Base-by-base conservation (phyloP, 2,797 vertebrate genomes). In the Percopsis omiscomaycus region DNA sequence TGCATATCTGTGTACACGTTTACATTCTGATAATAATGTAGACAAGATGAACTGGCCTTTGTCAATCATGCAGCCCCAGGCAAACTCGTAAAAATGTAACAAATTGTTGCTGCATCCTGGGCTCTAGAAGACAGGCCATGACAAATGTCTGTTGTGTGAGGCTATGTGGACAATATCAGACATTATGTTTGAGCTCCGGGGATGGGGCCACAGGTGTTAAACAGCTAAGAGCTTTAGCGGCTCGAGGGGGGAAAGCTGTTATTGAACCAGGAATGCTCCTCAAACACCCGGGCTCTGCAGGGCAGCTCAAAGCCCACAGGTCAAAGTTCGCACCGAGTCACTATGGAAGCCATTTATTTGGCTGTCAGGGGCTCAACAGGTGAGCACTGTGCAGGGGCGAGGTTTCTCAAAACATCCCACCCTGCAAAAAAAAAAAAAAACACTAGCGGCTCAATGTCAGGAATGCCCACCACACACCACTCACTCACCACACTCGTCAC, bases 361-460 rank as follows among this genome's bases (percentile, higher is more conserved):
- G 90, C 89, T 91, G 89, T 93, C 93, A 89, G 70, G 44, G 87
- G 78, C 83, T 89, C 88, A 91, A 93, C 92, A 94, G 93, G 93
- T 93, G 90, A 94, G 89, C 87, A 61, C 69, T 71, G 87, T 86
- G 81, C 78, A 75, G 59, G 84, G 72, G 70, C 30, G 52, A 9
- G 44, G 78, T 83, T 86, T 88, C 86, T 89, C 86, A 90, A 89
- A 92, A 92, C 91, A 89, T 84, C 79, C 87, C 85, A 86, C 77
- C 81, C 64, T 45, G 74, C 67, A 78, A 80, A 69, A 67, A 77
- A 78, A 83, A 79, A 80, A 88, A 55, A 73, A 79, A 89, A 73
- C 81, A 79, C 63, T 61, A 62, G 74, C 88, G 91, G 91, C 90
- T 90, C 80, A 81, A 81, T 81, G 89, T 85, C 79, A 92, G 85